A percentile compares a stretch with the other conserved stretches of the same genome.
Conservation (phyloP, 2,113 vertebrate genomes). For the Cacatua alba region DNA sequence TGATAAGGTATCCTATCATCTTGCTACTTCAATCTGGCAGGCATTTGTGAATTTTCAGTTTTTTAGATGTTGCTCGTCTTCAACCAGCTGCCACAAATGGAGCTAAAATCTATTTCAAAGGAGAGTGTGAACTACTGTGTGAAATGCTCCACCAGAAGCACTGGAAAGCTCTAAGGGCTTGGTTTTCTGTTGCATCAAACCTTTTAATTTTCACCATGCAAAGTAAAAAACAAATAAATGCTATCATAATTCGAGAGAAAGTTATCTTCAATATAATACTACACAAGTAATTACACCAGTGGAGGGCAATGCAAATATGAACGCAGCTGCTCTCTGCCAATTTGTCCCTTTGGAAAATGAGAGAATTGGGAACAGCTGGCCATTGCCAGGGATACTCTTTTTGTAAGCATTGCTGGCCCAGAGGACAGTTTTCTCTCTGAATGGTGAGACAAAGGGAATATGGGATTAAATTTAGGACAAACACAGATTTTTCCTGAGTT, state of each 20-base stretch:
- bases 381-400: not conserved
- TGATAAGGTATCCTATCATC: not conserved
- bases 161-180: not conserved
- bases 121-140: constrained; percentile 4
- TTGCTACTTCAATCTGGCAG: not conserved
- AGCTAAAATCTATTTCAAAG: constrained; percentile 39
- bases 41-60: constrained; percentile 5
- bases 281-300: not conserved
- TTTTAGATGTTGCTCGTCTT: constrained; percentile 9
- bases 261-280: not conserved
- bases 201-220: not conserved
- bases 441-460: not conserved
- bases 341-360: not conserved
- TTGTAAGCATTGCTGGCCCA: not conserved
- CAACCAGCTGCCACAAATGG: constrained; percentile 18
- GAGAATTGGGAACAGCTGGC: constrained; percentile 36
- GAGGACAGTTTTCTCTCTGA: not conserved
- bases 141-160: constrained; percentile 1
- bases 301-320: constrained; percentile 12
- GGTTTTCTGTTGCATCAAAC: not conserved
- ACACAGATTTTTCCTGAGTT: not conserved
- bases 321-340: not conserved
- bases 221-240: not conserved
- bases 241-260: not conserved
- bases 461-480: not conserved